phyloP scores from a whole-genome alignment of 2,888 invertebrate species.

The Lottia scabra region DNA sequence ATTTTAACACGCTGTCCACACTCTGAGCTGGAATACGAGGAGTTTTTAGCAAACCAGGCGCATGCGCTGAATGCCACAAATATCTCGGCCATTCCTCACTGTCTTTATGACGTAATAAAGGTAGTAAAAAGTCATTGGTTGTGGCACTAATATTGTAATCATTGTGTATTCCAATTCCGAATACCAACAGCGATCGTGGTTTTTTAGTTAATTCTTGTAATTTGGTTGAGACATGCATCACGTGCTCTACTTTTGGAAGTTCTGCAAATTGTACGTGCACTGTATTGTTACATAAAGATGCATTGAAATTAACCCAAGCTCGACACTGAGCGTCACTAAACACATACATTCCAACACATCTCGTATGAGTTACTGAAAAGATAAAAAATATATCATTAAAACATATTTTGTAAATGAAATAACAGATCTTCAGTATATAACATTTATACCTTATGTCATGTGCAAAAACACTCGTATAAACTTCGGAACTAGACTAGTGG shows the following conservation, averaged over 20 bases:
- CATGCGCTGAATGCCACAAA: conserved; percentile 27
- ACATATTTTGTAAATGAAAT: background rate
- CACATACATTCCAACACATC: conserved; percentile 5
- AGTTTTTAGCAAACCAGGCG: conserved; percentile 31
- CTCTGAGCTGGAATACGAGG: conserved; percentile 20
- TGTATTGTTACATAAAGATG: conserved; percentile 2
- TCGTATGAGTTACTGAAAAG: background rate
- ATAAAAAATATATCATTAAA: background rate
- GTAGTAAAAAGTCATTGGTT: conserved; percentile 2
- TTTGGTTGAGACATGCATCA: background rate
- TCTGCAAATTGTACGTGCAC: background rate
- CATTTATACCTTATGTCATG: too few relatives aligned
- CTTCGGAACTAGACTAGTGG: too few relatives aligned
- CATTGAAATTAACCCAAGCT: background rate
- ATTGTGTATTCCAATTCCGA: background rate
- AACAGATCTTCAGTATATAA: background rate
- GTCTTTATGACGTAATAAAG: conserved; percentile 5
- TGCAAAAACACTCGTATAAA: too few relatives aligned
- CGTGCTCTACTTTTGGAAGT: background rate
- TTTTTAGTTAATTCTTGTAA: background rate
- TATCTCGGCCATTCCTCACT: conserved; percentile 20
- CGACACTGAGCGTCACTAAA: conserved; percentile 4
- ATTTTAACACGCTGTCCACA: conserved; percentile 15
- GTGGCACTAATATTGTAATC: background rate
- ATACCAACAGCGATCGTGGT: background rate